Evolutionary conservation across 2,797 vertebrate species (phyloP), one percentile per base, ranked within the genome.

Genomic region (Catamblyrhynchus diadema): DNA sequence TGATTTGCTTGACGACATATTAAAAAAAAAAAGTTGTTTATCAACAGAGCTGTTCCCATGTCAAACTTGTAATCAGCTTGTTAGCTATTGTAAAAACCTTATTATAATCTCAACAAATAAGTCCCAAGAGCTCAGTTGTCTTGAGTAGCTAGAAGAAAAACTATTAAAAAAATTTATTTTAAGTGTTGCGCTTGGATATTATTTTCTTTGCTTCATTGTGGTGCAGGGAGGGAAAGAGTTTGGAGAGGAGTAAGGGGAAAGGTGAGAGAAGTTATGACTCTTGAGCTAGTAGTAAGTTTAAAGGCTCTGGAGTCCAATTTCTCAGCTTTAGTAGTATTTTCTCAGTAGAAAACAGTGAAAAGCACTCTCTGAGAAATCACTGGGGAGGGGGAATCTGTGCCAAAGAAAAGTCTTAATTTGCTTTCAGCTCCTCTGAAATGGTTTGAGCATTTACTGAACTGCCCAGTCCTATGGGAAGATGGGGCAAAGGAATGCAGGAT

Each of bases 1-100:
- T 35, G 17, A 23, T 79, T 86, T 81, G 13, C 64, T 84, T 66
- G 59, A 72, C 79, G 86, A 64, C 50, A 42, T 82, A 50, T 4
- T 42, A 74, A 41, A 60, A 51, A 32, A 39, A 69, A 83, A 64
- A 39, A 13, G 13, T 4, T 79, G 28, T 88, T 90, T 81, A 86
- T 48, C 33, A 81, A 33, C 72, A 92, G 25, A 88, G 14, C 22
- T 54, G 65, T 91, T 94, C 79, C 70, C 60, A 69, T 56, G 85
- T 81, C 93, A 91, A 78, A 81, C 69, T 74, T 71, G 39, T 61
- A 48, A 78, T 72, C 44, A 66, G 71, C 64, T 85, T 87, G 71
- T 82, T 83, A 86, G n/a, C 69, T 93, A 59, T 91, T 86, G n/a
- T 65, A 74, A 69, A 90, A 93, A 14, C 12, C 35, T 88, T 80